Evolutionary conservation across 2,888 invertebrate genomes (phyloP).

Genomic region (Ischnura elegans): DNA sequence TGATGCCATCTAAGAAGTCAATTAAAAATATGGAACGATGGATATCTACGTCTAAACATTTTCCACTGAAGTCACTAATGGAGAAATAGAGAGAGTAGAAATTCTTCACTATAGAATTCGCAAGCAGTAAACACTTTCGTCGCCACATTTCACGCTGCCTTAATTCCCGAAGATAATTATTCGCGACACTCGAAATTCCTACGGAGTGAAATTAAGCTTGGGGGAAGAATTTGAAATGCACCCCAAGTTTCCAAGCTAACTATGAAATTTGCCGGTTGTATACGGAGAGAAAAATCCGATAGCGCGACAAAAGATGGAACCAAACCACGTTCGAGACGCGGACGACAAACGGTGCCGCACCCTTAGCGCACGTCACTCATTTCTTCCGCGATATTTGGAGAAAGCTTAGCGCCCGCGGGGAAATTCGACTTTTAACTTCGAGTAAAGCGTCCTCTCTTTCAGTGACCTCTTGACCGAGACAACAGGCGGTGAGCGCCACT

Average conservation of each 20-base stretch:
- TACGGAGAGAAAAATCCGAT: not conserved
- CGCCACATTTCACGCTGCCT: not conserved
- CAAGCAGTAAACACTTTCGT: not conserved
- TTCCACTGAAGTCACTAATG: not conserved
- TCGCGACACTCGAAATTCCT: not conserved
- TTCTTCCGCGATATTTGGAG: slow-evolving; percentile 8
- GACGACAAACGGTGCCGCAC: not conserved
- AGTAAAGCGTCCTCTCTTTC: not conserved
- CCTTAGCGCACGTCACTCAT: not conserved
- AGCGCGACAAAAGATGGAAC: not conserved
- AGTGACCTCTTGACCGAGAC: not conserved
- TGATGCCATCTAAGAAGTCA: too few species aligned
- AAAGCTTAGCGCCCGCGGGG: not conserved
- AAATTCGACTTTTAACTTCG: not conserved
- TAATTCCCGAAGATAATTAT: not conserved
- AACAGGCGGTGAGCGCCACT: not conserved
- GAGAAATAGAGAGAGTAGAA: not conserved
- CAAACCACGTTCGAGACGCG: not conserved
- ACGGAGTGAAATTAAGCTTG: not conserved
- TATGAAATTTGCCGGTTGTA: not conserved
- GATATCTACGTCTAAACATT: not conserved
- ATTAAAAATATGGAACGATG: too few species aligned
- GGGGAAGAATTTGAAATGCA: not conserved
- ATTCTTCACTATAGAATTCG: not conserved
- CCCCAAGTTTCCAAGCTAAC: not conserved